These are phyloP conservation scores for Epinephelus lanceolatus DNA, from an alignment of 2,113 vertebrate species.

Conservation along the genomic window DNA sequence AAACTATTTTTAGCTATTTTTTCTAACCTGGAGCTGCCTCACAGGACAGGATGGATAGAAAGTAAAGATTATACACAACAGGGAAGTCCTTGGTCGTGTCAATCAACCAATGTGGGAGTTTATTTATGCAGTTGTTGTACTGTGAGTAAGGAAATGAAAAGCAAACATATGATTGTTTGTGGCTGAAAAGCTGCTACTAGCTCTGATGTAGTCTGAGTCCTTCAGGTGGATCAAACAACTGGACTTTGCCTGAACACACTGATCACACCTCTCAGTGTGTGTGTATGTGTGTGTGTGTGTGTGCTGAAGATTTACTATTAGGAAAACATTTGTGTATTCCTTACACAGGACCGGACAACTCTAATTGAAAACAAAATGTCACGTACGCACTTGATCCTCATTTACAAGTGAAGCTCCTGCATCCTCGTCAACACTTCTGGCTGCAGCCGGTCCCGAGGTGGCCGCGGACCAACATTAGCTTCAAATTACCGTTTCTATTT, in stretches of 20 bases:
- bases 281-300: not conserved
- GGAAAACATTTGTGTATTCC: conserved; percentile 37
- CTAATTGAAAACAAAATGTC: conserved; percentile 50
- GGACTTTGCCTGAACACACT: not conserved
- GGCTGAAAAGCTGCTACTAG: no score
- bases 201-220: no score
- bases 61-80: no score
- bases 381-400: conserved; percentile 33
- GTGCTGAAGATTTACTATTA: conserved; percentile 27
- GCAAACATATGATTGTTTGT: no score
- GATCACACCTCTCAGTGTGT: not conserved
- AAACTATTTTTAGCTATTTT: no score
- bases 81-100: no score
- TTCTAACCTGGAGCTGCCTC: no score
- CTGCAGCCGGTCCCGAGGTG: not conserved
- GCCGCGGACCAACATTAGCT: not conserved
- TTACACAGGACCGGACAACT: not conserved
- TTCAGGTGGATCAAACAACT: no score
- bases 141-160: no score
- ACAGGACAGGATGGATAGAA: no score
- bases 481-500: conserved; percentile 66
- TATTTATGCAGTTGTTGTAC: no score
- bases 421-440: conserved; percentile 41
- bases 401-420: conserved; percentile 16
- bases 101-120: no score